A percentile compares a stretch with the other conserved stretches of the same genome.
Conservation (phyloP, 2,888 invertebrate species). For the Coelinius sp. region DNA sequence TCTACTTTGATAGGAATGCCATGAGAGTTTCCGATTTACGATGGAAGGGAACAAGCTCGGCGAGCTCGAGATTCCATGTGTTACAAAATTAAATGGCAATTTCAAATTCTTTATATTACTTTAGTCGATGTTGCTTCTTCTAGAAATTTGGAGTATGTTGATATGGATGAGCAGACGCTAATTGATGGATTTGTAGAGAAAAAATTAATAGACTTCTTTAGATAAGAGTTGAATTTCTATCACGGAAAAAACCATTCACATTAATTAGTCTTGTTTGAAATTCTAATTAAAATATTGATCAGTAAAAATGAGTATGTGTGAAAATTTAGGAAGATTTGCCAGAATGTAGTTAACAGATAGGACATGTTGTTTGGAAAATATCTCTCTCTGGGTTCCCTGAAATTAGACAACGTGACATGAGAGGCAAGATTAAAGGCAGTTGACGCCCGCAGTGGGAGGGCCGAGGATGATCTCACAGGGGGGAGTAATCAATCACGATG, state of each 20-base stretch:
- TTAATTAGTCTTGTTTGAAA: background rate
- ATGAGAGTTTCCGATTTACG: background rate
- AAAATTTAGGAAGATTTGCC: background rate
- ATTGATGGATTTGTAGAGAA: no score
- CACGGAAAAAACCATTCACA: no score
- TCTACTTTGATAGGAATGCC: conserved; percentile 21
- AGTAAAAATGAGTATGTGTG: background rate
- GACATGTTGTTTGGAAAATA: background rate
- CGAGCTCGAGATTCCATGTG: background rate
- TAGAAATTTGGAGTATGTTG: background rate
- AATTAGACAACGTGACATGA: background rate
- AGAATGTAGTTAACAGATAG: background rate
- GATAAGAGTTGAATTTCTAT: no score
- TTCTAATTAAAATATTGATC: background rate
- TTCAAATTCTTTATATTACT: background rate
- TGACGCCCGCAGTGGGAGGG: conserved; percentile 21
- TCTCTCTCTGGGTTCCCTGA: background rate
- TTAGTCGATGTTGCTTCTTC: background rate
- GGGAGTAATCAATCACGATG: conserved; percentile 36
- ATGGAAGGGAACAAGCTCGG: background rate
- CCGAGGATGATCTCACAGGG: conserved; percentile 6
- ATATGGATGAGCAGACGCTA: no score
- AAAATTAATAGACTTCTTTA: no score
- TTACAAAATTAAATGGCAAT: background rate
- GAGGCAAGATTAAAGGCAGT: background rate